Percentiles rank a stretch among this genome's conserved stretches.
Evolutionary conservation across 2,888 invertebrate species (phyloP).

Genomic region (Orthosia gracilis): DNA sequence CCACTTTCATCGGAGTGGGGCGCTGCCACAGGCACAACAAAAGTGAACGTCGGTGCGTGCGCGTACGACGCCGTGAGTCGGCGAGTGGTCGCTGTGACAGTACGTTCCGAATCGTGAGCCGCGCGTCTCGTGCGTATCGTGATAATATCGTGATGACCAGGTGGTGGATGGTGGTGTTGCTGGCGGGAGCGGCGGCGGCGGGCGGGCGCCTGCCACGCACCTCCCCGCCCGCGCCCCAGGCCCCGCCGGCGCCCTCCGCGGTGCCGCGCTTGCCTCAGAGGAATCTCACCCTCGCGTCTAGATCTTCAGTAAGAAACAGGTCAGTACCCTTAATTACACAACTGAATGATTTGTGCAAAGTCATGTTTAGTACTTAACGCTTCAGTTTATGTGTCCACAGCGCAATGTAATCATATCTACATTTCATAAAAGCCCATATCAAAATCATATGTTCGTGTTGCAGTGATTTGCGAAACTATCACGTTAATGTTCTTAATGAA

Average conservation of each 20-base stretch:
- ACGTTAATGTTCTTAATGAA: constrained; percentile 19
- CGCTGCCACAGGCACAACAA: constrained; percentile 81
- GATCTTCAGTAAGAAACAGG: constrained; percentile 88
- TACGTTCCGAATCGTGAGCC: constrained; percentile 81
- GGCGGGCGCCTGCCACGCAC: constrained; percentile 86
- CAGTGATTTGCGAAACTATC: constrained; percentile 40
- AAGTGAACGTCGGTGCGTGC: constrained; percentile 86
- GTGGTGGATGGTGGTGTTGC: constrained; percentile 86
- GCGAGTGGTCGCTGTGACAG: constrained; percentile 79
- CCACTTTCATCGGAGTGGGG: constrained; percentile 89
- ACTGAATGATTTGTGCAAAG: constrained; percentile 5
- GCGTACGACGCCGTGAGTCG: constrained; percentile 80
- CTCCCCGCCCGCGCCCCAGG: constrained; percentile 85
- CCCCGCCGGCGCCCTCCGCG: constrained; percentile 91
- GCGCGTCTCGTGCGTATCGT: constrained; percentile 80
- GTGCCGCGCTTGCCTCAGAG: constrained; percentile 88
- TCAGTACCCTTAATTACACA: constrained; percentile 71
- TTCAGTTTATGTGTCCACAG: neutral
- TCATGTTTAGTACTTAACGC: neutral
- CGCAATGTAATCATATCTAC: neutral
- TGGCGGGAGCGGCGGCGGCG: constrained; percentile 84
- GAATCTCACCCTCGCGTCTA: constrained; percentile 87
- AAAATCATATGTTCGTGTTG: constrained; percentile 27
- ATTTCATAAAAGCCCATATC: neutral
- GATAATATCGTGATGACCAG: constrained; percentile 81